phyloP scores from a whole-genome alignment of 2,888 invertebrate genomes.

The Trichacis sp. region DNA sequence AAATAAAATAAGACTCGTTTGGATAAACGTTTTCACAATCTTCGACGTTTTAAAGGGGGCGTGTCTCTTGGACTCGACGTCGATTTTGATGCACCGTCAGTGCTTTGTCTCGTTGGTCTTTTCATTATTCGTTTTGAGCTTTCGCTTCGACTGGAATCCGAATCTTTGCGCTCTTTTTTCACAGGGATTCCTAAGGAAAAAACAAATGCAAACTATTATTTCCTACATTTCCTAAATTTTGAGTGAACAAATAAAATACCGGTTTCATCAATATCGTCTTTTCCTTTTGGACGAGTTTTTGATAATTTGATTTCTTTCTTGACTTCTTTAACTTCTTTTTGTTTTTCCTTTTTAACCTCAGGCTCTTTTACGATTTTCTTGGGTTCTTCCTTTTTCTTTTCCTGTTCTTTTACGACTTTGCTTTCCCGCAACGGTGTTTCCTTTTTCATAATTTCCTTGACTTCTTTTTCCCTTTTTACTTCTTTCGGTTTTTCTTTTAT shows the following conservation, averaged over 20 bases:
- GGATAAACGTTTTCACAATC: conserved; percentile 24
- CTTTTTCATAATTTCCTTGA: conserved; percentile 60
- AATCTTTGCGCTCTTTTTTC: conserved; percentile 66
- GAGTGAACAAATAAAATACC: conserved; percentile 45
- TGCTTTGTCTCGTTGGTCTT: conserved; percentile 65
- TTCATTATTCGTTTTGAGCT: conserved; percentile 61
- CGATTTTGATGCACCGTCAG: conserved; percentile 62
- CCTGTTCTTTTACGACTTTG: conserved; percentile 59
- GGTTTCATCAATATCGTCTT: conserved; percentile 62
- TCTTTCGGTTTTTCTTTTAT: conserved; percentile 63
- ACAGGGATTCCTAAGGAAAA: no score
- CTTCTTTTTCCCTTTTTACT: conserved; percentile 62
- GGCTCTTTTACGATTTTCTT: conserved; percentile 61
- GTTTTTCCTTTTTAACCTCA: conserved; percentile 64
- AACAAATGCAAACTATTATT: no score
- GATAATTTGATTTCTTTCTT: conserved; percentile 62
- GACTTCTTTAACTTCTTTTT: conserved; percentile 61
- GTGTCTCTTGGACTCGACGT: conserved; percentile 66
- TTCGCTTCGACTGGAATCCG: conserved; percentile 60
- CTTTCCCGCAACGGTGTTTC: conserved; percentile 56
- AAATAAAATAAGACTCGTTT: background rate
- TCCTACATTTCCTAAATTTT: background rate
- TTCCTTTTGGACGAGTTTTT: conserved; percentile 64
- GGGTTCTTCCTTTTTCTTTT: conserved; percentile 64
- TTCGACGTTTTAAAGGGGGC: conserved; percentile 64